phyloP scores from a whole-genome alignment of 2,797 vertebrate species.

The Poeciliopsis presidionis region DNA sequence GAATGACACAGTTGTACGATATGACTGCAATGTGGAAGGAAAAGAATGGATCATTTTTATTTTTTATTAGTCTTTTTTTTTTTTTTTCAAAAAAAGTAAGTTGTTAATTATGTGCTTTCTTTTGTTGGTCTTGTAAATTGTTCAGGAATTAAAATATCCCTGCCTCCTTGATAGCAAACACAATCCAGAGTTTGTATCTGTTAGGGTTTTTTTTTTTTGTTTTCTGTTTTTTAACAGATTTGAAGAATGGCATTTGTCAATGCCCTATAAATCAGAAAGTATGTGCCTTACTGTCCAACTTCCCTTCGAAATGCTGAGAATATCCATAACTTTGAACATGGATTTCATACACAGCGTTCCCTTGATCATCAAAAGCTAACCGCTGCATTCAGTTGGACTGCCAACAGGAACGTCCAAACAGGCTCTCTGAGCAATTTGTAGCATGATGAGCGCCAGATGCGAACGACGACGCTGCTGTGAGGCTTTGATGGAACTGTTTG shows the following conservation, averaged over 20 bases:
- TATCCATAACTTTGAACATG: conserved; percentile 12
- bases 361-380: conserved; percentile 18
- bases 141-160: conserved; percentile 36
- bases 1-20: background rate
- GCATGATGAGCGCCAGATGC: conserved; percentile 53
- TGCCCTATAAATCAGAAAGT: conserved; percentile 10
- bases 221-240: background rate
- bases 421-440: conserved; percentile 1
- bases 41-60: background rate
- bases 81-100: background rate
- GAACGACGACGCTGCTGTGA: conserved; percentile 39
- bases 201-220: conserved; percentile 30
- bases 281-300: conserved; percentile 25
- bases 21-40: background rate
- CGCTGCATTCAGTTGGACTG: conserved; percentile 16
- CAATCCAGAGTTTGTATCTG: conserved; percentile 24
- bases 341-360: background rate
- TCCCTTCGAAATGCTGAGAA: conserved; percentile 1
- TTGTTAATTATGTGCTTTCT: background rate
- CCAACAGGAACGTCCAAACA: conserved; percentile 40
- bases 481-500: conserved; percentile 38
- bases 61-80: background rate
- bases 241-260: conserved; percentile 30
- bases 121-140: background rate
- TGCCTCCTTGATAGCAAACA: conserved; percentile 25